Evolutionary conservation across 2,113 vertebrate genomes (phyloP).

Genomic region (Arizona elegans): DNA sequence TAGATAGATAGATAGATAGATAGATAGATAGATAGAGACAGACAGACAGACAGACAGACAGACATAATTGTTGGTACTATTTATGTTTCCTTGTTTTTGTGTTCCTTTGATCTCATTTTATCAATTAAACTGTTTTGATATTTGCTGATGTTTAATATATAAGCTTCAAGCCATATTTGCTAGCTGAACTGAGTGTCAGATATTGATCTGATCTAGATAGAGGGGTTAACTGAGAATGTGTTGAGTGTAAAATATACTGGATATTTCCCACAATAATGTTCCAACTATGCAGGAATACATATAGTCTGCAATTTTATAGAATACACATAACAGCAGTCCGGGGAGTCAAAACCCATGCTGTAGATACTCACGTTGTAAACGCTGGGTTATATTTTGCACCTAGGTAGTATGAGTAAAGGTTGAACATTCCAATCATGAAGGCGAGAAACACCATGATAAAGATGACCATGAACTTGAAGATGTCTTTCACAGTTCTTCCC

Average conservation of each 20-base stretch:
- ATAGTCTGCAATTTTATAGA: background rate
- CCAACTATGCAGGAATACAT: background rate
- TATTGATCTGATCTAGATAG: background rate
- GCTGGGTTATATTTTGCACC: slow-evolving; percentile 98
- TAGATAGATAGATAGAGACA: background rate
- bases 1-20: too few relatives aligned
- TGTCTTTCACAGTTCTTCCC: slow-evolving; percentile 96
- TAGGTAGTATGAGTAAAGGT: slow-evolving; percentile 97
- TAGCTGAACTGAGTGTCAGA: background rate
- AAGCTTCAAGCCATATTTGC: background rate
- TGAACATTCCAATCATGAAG: slow-evolving; percentile 99
- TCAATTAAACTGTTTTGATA: background rate
- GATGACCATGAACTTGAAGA: slow-evolving; percentile 99
- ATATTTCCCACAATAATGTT: background rate
- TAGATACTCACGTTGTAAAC: slow-evolving; percentile 91
- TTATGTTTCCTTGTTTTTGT: background rate
- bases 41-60: background rate
- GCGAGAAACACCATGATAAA: slow-evolving; percentile 99
- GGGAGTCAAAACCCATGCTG: fast-evolving
- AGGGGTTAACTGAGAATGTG: background rate
- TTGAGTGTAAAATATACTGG: background rate
- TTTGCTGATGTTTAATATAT: background rate
- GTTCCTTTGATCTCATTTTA: background rate
- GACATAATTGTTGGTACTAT: background rate
- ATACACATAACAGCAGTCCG: background rate